Evolutionary conservation across 2,113 vertebrate species (phyloP).

Genomic region (Pogona vitticeps): DNA sequence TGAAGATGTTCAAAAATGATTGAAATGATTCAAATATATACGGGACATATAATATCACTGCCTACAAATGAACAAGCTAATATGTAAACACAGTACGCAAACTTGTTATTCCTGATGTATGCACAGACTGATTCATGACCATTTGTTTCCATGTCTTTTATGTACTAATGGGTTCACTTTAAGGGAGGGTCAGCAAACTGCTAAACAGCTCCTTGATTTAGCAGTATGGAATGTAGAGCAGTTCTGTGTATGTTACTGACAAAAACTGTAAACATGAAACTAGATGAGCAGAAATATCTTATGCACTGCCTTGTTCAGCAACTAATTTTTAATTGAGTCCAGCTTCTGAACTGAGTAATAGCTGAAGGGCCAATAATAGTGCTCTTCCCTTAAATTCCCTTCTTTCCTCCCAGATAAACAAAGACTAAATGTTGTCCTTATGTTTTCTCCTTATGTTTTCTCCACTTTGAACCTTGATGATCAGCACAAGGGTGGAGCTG

Average conservation of each 20-base stretch:
- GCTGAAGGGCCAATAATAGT: not conserved
- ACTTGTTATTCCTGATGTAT: too few relatives aligned
- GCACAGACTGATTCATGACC: too few relatives aligned
- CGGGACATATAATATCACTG: not conserved
- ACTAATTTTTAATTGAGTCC: not conserved
- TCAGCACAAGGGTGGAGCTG: not conserved
- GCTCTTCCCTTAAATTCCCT: not conserved
- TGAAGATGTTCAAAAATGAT: too few relatives aligned
- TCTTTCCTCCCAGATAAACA: not conserved
- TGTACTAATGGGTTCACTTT: too few relatives aligned
- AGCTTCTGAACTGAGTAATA: not conserved
- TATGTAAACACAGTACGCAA: too few relatives aligned
- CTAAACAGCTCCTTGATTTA: slow-evolving; percentile 1
- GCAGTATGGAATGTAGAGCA: not conserved
- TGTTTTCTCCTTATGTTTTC: too few relatives aligned
- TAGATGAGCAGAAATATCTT: too few relatives aligned
- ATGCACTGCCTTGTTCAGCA: not conserved
- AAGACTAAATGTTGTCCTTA: too few relatives aligned
- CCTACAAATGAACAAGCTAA: too few relatives aligned
- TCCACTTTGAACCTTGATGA: not conserved
- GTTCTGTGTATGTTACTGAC: not conserved
- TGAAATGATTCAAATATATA: not conserved
- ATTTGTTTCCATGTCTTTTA: too few relatives aligned
- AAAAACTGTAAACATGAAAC: not conserved
- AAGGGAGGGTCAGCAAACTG: not conserved